Evolutionary conservation across 2,888 invertebrate species (phyloP).

Genomic region (Noctua comes): DNA sequence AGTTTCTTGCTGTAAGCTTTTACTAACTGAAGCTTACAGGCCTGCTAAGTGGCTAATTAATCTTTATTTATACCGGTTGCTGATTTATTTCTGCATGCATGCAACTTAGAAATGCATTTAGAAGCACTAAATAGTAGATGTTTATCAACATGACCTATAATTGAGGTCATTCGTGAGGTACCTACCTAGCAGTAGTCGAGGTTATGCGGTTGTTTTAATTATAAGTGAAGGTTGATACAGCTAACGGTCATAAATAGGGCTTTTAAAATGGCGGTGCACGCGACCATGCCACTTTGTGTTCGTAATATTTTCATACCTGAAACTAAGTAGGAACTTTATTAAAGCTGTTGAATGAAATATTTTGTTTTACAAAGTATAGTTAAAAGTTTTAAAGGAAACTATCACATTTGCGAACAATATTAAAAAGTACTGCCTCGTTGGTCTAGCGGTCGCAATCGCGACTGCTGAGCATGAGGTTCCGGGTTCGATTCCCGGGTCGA

Average conservation of each 20-base stretch:
- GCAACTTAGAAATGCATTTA: constrained; percentile 36
- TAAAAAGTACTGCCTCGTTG: not conserved
- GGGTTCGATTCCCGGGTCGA: not conserved
- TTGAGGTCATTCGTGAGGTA: constrained; percentile 29
- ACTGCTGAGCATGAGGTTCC: not conserved
- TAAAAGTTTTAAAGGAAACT: not conserved
- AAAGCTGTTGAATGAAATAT: constrained; percentile 27
- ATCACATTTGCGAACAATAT: not conserved
- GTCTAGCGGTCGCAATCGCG: no score
- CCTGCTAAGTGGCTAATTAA: constrained; percentile 16
- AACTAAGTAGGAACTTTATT: constrained; percentile 20
- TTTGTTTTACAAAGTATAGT: not conserved
- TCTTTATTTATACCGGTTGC: constrained; percentile 6
- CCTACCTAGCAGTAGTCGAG: not conserved
- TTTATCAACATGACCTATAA: constrained; percentile 41
- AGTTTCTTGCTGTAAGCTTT: not conserved
- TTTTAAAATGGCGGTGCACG: constrained; percentile 46
- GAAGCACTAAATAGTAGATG: constrained; percentile 17
- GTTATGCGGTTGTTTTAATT: constrained; percentile 33
- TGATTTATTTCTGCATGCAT: constrained; percentile 11
- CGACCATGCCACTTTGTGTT: constrained; percentile 26
- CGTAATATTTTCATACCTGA: constrained; percentile 26
- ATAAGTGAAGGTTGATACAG: constrained; percentile 44
- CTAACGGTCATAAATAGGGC: constrained; percentile 36
- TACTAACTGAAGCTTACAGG: not conserved